Conservation (phyloP, 1,140 invertebrate species). For the Papilio glaucus region DNA sequence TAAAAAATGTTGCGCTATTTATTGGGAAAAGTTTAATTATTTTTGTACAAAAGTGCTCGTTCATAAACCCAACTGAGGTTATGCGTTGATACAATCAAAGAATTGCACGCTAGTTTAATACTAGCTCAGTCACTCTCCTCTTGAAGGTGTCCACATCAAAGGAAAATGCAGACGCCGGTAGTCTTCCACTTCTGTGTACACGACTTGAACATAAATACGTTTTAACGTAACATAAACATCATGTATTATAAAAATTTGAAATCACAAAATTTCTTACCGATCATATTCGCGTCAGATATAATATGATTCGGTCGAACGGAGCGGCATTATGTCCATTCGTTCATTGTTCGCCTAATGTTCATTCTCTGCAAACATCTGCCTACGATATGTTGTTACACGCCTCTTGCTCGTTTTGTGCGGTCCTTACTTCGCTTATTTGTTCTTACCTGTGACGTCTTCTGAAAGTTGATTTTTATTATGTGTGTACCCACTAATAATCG, state of each 20-base stretch:
- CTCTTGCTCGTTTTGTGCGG: conserved; percentile 44
- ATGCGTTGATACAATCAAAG: too few relatives aligned
- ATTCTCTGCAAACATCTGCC: conserved; percentile 75
- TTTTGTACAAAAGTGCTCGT: too few relatives aligned
- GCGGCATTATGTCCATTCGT: conserved; percentile 63
- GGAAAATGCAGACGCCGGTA: too few relatives aligned
- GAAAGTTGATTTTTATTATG: conserved; percentile 51
- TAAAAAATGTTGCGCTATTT: too few relatives aligned
- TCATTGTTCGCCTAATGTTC: conserved; percentile 63
- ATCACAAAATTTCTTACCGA: conserved; percentile 38
- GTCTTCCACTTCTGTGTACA: too few relatives aligned
- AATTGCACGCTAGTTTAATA: too few relatives aligned
- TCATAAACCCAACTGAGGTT: too few relatives aligned
- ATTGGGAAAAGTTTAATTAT: too few relatives aligned
- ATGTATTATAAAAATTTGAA: conserved; percentile 38
- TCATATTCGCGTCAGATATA: conserved; percentile 64
- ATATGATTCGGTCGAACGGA: conserved; percentile 72
- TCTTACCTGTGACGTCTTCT: conserved; percentile 47
- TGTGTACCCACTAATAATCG: neutral
- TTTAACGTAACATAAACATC: neutral
- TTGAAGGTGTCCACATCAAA: too few relatives aligned
- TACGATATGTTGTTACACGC: conserved; percentile 45
- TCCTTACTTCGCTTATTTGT: conserved; percentile 35
- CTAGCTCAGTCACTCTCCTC: too few relatives aligned
- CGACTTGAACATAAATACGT: too few relatives aligned